Evolutionary conservation across 2,888 invertebrate species (phyloP), one percentile per base, ranked within the genome.

Genomic region (Scelioninae gen. 1): DNA sequence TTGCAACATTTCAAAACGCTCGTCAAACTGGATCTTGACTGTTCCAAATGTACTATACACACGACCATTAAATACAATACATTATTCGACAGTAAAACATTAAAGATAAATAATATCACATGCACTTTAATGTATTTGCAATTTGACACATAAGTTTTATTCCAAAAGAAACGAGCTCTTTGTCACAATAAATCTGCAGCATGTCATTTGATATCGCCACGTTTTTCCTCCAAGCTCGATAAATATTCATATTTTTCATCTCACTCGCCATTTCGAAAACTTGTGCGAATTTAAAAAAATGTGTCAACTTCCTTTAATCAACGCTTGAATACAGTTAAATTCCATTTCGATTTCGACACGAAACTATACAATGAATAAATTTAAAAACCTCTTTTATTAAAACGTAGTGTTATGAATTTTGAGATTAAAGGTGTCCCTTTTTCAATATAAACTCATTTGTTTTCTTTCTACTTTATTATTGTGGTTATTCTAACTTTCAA

Each of bases 61-160:
- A 10, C 53, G 23, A 51, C 34, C 34, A 53, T 66, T 66, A 53
- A 79, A 72, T 79, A 72, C 53, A 60, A 60, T 58, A 66, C 58
- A 71, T 56, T 62, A 38, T 56, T 69, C 51, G 58, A 58, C 43
- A 72, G 58, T 74, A 62, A 45, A 56, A 66, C 56, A 16, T 60
- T 47, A 34, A 40, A 15, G 43, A 53, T 75, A 74, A 74, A 74
- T 69, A 68, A 68, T 56, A 74, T 74, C 80, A 74, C 68, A 80
- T 74, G 47, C 55, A 80, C 40, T 63, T 68, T 74, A 62, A 43
- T 32, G 40, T 15, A 16, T 49, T 53, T 31, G 32, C 45, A 34
- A 63, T 55, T 66, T 32, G 32, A 62, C 31, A 60, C 43, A 62
- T 60, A 62, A n/a, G 38, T 51, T 75, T 40, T n/a, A 43, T 34